Base-by-base conservation (phyloP, 2,113 vertebrate genomes). In the Charina bottae region DNA sequence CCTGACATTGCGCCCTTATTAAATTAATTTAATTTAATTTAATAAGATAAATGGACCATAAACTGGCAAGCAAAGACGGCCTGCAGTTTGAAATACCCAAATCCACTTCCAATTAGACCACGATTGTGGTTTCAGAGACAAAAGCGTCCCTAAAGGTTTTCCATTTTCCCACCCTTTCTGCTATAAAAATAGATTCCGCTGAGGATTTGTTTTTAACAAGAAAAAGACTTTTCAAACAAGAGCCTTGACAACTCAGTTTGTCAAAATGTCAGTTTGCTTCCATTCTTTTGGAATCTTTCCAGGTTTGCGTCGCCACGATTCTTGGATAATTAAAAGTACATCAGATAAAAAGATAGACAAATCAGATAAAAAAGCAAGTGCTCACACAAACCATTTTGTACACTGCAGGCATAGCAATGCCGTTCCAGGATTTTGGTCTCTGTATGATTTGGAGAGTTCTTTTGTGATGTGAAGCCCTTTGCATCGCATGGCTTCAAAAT, bases 311-410 rank as follows among this genome's bases (percentile, higher is more conserved):
- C 94, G 7, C 72, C 96, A 93, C 90, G 23, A 94, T 96, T 96
- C 96, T 94, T 87, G 94, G 94, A 95, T 97, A 96, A 96, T 96
- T 96, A 96, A 96, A 97, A 97, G 96, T 95, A 92, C 95, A 96
- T 89, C 19, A 93, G 94, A 95, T 96, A 95, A 95, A 96, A 28
- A 68, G n/a, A n/a, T n/a, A n/a, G n/a, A n/a, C n/a, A n/a, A n/a
- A 96, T 89, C 19, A 93, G 94, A 95, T 96, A 95, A 95, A 96
- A 28, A 68, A 93, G n/a, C 58, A 42, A 91, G 94, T 92, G 93
- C 93, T 91, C 87, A 93, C 94, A 95, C 78, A 88, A 91, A 92
- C 91, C 94, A 88, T 89, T 90, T 92, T 94, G 92, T 83, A 91
- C 92, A 90, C 7, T 89, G 96, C 9, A 85, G 95, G 95, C 94